Base-by-base conservation (phyloP, 64 coral and sea anemone genomes). In the Montipora sp. region DNA sequence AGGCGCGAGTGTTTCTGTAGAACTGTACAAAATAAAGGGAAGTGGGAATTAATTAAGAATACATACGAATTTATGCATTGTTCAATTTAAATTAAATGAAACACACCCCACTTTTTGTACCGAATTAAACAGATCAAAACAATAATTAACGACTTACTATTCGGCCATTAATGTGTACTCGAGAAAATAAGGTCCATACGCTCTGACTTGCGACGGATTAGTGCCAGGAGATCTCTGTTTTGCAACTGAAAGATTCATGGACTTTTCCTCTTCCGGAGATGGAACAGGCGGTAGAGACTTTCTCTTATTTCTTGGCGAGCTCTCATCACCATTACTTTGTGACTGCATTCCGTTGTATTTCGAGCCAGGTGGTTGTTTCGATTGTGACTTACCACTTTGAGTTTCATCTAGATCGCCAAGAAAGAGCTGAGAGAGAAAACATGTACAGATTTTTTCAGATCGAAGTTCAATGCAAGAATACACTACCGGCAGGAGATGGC, bases 101-200 rank as follows among this genome's bases (percentile, higher is more conserved):
- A 2, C 48, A 7, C 14, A 60, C 61, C 14, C 57, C n/a, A 7
- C 22, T 44, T 16, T 83, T 51, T 46, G 48, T 47, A 73, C 15
- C 36, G 36, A 70, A 63, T 63, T 0, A 18, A 91, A 66, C 55
- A 71, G 47, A 76, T 20, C 50, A 79, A 47, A 10, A 61, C 9
- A 55, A 45, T 13, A 76, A n/a, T 71, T 19, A 91, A 83, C 24
- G 6, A 92, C 98, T 99, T 74, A 99, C 98, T 99, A 99, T 94
- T 99, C 98, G 5, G 98, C 94, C 92, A 99, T 96, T 24, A 99
- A 59, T 2, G 98, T 99, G 78, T 99, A 99, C 68, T 99, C 98
- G 20, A 99, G 78, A 75, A 99, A 99, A 90, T 96, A 99, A 1
- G 98, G 98, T 16, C 98, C 98, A 77, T 99, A 99, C 2, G 98